Percentiles rank a stretch among this genome's conserved stretches.
Conservation (phyloP, 1,140 invertebrate species). For the Lamellibrachia luymesi region DNA sequence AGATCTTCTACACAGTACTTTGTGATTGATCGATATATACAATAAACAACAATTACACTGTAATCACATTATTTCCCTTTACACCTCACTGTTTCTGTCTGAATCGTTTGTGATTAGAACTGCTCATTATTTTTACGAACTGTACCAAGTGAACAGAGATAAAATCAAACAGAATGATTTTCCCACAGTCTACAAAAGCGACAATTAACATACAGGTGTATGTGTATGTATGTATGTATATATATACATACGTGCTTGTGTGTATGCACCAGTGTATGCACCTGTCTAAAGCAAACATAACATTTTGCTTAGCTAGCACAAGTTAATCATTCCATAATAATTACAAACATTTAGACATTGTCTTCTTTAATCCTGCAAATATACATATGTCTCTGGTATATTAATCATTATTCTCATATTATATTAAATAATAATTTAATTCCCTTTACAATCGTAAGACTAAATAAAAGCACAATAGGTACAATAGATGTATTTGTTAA, state of each 20-base stretch:
- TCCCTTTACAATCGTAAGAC: too few relatives aligned
- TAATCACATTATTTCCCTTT: not conserved
- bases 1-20: not conserved
- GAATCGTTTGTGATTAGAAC: not conserved
- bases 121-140: not conserved
- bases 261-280: not conserved
- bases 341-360: not conserved
- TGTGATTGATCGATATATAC: not conserved
- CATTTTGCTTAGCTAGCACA: not conserved
- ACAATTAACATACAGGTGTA: too few relatives aligned
- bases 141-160: not conserved
- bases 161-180: not conserved
- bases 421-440: too few relatives aligned
- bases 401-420: too few relatives aligned
- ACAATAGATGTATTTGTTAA: too few relatives aligned
- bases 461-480: too few relatives aligned
- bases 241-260: too few relatives aligned
- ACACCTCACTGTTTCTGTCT: not conserved
- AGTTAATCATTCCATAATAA: not conserved
- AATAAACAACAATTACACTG: not conserved
- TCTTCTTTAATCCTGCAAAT: not conserved
- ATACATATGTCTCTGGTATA: too few relatives aligned
- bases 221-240: too few relatives aligned
- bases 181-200: not conserved
- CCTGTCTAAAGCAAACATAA: not conserved